phyloP scores from a whole-genome alignment of 2,888 invertebrate genomes.

The Hyppa rectilinea region DNA sequence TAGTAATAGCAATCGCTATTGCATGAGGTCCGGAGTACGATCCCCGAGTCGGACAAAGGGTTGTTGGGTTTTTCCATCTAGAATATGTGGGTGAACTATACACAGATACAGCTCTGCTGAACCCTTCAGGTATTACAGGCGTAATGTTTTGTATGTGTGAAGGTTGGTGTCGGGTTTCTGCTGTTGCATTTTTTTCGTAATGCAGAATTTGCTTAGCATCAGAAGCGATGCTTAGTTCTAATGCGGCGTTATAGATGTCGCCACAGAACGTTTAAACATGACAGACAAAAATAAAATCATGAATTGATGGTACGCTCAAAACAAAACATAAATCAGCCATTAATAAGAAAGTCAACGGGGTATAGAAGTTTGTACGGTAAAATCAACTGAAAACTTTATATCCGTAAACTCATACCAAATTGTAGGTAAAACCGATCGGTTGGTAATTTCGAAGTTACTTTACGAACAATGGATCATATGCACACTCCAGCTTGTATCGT shows the following conservation, averaged over 20 bases:
- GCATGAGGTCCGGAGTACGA: too few species aligned
- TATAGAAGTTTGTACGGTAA: constrained; percentile 13
- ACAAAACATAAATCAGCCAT: constrained; percentile 5
- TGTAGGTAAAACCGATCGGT: background rate
- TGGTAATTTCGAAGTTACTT: constrained; percentile 40
- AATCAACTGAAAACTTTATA: constrained; percentile 19
- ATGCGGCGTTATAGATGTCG: too few species aligned
- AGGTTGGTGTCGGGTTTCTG: too few species aligned
- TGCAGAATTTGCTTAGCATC: background rate
- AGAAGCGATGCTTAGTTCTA: background rate
- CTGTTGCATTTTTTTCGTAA: too few species aligned
- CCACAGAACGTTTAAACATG: too few species aligned
- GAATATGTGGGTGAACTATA: too few species aligned
- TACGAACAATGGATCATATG: constrained; percentile 22
- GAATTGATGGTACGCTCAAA: background rate
- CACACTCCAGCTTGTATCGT: background rate
- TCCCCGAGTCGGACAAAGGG: too few species aligned
- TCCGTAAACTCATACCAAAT: constrained; percentile 2
- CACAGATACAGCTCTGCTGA: too few species aligned
- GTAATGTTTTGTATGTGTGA: too few species aligned
- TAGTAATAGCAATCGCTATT: too few species aligned
- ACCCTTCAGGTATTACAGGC: too few species aligned
- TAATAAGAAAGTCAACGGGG: constrained; percentile 11
- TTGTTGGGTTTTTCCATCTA: too few species aligned
- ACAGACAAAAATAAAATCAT: background rate